Conservation (phyloP, 2,888 invertebrate species). For the Aphrophora alni region DNA sequence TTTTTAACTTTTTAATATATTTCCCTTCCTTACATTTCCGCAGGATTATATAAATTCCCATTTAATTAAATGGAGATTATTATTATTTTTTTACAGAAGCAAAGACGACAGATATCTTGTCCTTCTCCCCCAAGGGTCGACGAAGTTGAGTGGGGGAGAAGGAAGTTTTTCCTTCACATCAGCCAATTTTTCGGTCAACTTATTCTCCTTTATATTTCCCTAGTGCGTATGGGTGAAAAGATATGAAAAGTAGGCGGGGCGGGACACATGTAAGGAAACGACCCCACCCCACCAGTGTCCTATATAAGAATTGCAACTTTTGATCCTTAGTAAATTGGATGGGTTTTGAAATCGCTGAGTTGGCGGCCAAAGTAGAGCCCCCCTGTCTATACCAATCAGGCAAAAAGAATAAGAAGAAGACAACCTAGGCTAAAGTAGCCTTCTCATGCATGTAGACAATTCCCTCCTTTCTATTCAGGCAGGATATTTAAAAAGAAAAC, state of each 20-base stretch:
- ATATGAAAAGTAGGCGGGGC: conserved; percentile 13
- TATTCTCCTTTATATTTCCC: conserved; percentile 45
- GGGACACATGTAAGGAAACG: not conserved
- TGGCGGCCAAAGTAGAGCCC: conserved; percentile 12
- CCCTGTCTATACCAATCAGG: not conserved
- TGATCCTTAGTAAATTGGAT: conserved; percentile 40
- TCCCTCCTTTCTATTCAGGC: not conserved
- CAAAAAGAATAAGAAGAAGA: too few relatives aligned
- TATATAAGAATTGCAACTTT: conserved; percentile 26
- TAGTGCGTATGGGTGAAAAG: conserved; percentile 21
- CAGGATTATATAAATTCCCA: not conserved
- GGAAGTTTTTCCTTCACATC: conserved; percentile 18
- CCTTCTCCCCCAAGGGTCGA: not conserved
- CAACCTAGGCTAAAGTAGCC: not conserved
- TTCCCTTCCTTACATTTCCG: not conserved
- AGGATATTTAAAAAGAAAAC: not conserved
- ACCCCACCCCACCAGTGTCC: not conserved
- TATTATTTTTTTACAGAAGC: not conserved
- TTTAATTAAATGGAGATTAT: not conserved
- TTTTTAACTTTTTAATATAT: too few relatives aligned
- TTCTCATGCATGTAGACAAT: not conserved
- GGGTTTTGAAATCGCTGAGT: conserved; percentile 30
- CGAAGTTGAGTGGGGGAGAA: not conserved
- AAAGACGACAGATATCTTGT: not conserved
- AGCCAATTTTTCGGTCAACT: conserved; percentile 50